Evolutionary conservation across 2,888 invertebrate species (phyloP).

Genomic region (Diloba caeruleocephala): DNA sequence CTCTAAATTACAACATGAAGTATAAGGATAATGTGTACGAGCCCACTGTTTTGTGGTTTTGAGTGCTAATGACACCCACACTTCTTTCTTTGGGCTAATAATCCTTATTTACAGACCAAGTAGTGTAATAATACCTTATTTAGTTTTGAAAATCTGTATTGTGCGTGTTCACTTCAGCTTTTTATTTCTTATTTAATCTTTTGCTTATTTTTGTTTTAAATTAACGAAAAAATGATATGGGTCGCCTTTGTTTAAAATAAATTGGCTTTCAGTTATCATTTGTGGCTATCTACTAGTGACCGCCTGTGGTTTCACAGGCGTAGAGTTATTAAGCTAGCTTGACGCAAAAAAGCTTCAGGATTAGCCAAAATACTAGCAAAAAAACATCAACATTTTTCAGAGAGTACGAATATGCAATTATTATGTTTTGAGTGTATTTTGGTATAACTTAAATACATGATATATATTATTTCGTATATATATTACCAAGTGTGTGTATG

Average conservation of each 20-base stretch:
- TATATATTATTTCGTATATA: too few species aligned
- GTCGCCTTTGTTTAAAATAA: conserved; percentile 19
- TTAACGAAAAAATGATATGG: conserved; percentile 12
- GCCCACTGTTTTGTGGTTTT: conserved; percentile 43
- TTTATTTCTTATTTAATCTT: conserved; percentile 26
- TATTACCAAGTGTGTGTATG: too few species aligned
- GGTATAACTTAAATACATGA: too few species aligned
- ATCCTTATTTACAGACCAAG: conserved; percentile 27
- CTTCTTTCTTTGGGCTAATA: conserved; percentile 34
- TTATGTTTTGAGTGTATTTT: too few species aligned
- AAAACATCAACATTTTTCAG: too few species aligned
- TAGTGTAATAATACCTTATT: conserved; percentile 28
- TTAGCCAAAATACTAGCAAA: too few species aligned
- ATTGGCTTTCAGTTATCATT: conserved; percentile 7
- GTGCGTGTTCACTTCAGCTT: conserved; percentile 27
- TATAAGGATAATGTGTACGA: conserved; percentile 47
- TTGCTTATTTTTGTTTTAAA: conserved; percentile 11
- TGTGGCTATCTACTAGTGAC: neutral
- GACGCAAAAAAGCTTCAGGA: neutral
- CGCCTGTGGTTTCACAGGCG: too few species aligned
- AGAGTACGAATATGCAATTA: too few species aligned
- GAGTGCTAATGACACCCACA: conserved; percentile 35
- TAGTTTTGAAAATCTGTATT: conserved; percentile 22
- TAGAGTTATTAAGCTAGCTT: neutral
- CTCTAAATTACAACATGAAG: conserved; percentile 46